Conservation (phyloP, 2,113 vertebrate species). For the Anarrhichthys ocellatus region DNA sequence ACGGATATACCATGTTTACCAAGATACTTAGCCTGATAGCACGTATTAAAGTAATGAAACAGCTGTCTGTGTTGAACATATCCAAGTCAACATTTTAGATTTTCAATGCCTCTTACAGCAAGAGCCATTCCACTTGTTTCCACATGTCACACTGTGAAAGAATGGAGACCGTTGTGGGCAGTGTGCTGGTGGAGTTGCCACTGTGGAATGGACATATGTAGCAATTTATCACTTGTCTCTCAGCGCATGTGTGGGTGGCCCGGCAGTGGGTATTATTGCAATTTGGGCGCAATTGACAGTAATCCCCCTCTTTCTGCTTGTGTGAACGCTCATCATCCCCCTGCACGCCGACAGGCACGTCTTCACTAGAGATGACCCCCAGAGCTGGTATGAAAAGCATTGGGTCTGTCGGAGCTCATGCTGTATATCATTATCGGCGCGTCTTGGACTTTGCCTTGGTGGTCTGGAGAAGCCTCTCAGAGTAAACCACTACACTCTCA, state of each 20-base stretch:
- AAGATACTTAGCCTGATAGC: conserved; percentile 2
- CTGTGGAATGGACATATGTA: conserved; percentile 76
- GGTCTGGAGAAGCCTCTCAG: conserved; percentile 40
- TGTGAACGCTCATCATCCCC: conserved; percentile 69
- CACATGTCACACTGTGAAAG: conserved; percentile 26
- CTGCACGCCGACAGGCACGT: conserved; percentile 44
- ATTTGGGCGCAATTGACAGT: conserved; percentile 82
- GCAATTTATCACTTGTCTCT: conserved; percentile 79
- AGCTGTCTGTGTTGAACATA: conserved; percentile 5
- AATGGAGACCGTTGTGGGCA: conserved; percentile 45
- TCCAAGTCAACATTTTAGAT: conserved; percentile 13
- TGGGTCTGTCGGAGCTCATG: conserved; percentile 33
- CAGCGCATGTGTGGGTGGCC: conserved; percentile 80
- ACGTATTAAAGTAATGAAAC: not conserved
- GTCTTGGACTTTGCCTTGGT: conserved; percentile 19
- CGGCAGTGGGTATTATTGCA: conserved; percentile 75
- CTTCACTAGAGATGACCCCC: conserved; percentile 59
- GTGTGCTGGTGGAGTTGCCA: conserved; percentile 48
- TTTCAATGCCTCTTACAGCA: conserved; percentile 18
- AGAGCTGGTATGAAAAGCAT: conserved; percentile 34
- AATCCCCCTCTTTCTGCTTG: conserved; percentile 76
- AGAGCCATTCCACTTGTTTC: conserved; percentile 41
- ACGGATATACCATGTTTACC: not conserved
- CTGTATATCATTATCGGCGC: conserved; percentile 62
- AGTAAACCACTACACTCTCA: conserved; percentile 14